Conservation (phyloP, 2,797 vertebrate species). For the Zalophus californianus region DNA sequence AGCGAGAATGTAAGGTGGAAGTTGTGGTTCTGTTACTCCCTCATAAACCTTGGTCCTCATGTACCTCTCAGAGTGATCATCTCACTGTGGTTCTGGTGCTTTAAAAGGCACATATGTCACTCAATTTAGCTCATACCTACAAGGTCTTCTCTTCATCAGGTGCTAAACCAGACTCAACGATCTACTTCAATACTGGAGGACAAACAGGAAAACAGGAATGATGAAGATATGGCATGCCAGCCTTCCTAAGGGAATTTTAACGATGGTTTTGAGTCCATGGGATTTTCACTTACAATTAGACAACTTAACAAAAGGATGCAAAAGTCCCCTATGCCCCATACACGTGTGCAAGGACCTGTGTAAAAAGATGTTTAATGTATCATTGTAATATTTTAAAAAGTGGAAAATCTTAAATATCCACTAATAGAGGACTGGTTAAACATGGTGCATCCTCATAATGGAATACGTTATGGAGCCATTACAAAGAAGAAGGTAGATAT, state of each 20-base stretch:
- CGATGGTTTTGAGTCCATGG: neutral
- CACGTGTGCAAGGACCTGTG: neutral
- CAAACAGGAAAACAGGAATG: neutral
- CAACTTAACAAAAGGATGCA: conserved; percentile 12
- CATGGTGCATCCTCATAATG: neutral
- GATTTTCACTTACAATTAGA: neutral
- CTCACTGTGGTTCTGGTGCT: neutral
- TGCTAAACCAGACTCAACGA: neutral
- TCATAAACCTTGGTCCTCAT: neutral
- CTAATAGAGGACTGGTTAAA: neutral
- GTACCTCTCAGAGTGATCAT: neutral
- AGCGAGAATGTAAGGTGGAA: neutral
- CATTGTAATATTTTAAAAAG: neutral
- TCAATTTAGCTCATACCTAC: neutral
- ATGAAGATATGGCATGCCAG: neutral
- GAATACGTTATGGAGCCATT: neutral
- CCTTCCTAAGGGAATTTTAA: conserved; percentile 5
- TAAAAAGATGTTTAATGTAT: conserved; percentile 16
- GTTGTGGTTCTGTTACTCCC: neutral
- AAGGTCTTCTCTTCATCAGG: neutral
- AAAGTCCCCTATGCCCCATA: neutral
- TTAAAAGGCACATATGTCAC: neutral
- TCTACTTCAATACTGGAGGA: neutral
- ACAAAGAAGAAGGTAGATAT: neutral
- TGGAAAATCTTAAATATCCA: neutral